phyloP scores from a whole-genome alignment of 2,797 vertebrate species.

The Leuciscus waleckii region DNA sequence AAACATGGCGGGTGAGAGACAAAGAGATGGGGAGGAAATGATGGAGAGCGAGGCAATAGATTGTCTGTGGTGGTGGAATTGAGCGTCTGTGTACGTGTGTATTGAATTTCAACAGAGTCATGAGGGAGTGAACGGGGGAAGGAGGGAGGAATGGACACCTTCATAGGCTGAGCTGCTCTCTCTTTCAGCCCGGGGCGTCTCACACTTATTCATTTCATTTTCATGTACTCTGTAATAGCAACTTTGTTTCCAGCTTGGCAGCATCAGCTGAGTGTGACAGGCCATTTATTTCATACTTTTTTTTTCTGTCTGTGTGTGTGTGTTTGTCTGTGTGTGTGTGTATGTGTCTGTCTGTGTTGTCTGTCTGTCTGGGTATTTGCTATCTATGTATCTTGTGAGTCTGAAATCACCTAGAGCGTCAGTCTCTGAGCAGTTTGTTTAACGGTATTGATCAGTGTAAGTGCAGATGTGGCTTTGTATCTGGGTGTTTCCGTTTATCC shows the following conservation, averaged over 20 bases:
- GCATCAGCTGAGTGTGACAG: constrained; percentile 31
- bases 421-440: not conserved
- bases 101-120: constrained; percentile 46
- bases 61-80: constrained; percentile 45
- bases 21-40: constrained; percentile 34
- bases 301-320: not conserved
- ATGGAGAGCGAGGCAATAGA: constrained; percentile 40
- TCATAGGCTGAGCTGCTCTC: constrained; percentile 20
- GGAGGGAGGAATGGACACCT: not conserved
- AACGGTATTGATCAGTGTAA: not conserved
- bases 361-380: constrained; percentile 27
- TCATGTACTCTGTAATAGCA: constrained; percentile 47
- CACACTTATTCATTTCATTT: constrained; percentile 50
- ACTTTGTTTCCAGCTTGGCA: constrained; percentile 44
- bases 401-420: not conserved
- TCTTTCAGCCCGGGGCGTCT: constrained; percentile 31
- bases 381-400: constrained; percentile 3
- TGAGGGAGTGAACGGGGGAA: not conserved
- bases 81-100: constrained; percentile 22
- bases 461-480: constrained; percentile 11
- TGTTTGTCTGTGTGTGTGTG: constrained; percentile 4
- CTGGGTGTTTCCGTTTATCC: not conserved
- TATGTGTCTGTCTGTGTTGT: not conserved
- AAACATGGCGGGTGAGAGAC: constrained; percentile 42
- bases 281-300: constrained; percentile 4